Conservation (phyloP, 2,888 invertebrate genomes). For the Aricia artaxerxes region DNA sequence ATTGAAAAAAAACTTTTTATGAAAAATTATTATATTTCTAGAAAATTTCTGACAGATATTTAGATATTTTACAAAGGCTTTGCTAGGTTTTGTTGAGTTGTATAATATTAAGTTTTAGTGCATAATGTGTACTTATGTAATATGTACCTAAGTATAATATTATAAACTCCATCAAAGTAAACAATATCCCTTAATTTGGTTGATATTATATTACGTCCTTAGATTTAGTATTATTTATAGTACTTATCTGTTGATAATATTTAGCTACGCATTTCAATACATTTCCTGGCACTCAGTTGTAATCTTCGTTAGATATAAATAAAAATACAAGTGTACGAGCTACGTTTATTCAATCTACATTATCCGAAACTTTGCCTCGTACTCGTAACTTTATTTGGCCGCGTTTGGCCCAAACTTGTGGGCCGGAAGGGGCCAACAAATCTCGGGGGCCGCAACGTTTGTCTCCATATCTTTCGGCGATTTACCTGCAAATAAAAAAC, state of each 20-base stretch:
- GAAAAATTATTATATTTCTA: no score
- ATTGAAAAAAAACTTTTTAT: no score
- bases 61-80: no score
- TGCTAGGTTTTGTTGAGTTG: no score
- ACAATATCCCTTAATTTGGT: no score
- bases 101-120: no score
- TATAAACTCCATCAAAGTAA: no score
- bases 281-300: neutral
- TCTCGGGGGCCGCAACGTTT: slow-evolving; percentile 52
- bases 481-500: slow-evolving; percentile 79
- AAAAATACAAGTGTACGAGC: slow-evolving; percentile 19
- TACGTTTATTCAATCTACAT: slow-evolving; percentile 28
- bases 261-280: neutral
- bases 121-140: no score
- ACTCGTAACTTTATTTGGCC: slow-evolving; percentile 32
- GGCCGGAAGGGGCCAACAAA: slow-evolving; percentile 48
- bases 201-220: no score
- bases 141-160: no score
- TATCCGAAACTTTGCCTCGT: slow-evolving; percentile 32
- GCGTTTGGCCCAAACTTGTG: slow-evolving; percentile 43
- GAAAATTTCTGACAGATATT: no score
- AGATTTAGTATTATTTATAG: no score
- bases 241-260: neutral
- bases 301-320: neutral
- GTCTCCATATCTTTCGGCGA: slow-evolving; percentile 66